phyloP scores from a whole-genome alignment of 1,140 invertebrate genomes.

The Paralvinella palmiformis region DNA sequence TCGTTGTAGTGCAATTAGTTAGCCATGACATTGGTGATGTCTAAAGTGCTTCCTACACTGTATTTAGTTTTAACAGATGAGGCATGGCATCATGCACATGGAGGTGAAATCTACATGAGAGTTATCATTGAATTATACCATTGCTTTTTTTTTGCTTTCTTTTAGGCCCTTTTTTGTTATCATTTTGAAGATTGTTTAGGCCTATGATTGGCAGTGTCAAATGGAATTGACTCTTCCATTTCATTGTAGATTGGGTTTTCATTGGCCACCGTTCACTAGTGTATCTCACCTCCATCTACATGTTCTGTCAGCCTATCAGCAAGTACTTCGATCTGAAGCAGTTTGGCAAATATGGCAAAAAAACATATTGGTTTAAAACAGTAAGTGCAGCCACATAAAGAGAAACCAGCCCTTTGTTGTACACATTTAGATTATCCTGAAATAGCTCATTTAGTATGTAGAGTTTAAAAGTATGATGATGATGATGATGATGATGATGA shows the following conservation, averaged over 20 bases:
- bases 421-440: background rate
- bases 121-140: background rate
- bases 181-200: background rate
- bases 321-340: background rate
- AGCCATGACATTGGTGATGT: no score
- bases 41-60: no score
- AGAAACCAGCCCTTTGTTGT: background rate
- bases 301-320: background rate
- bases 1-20: background rate
- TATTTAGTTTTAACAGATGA: background rate
- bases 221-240: no score
- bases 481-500: background rate
- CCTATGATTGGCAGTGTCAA: no score
- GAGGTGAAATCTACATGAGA: background rate
- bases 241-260: constrained; percentile 10
- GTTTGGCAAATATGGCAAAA: background rate
- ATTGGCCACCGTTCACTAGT: constrained; percentile 16
- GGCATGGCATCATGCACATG: background rate
- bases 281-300: constrained; percentile 14
- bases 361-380: background rate
- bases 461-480: background rate
- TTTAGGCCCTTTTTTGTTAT: no score
- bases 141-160: background rate
- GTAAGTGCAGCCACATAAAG: background rate
- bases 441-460: background rate